Percentiles rank a stretch among this genome's conserved stretches.
Evolutionary conservation across 92 coral and sea anemone species (phyloP).

Genomic region (Blastomussa wellsi): DNA sequence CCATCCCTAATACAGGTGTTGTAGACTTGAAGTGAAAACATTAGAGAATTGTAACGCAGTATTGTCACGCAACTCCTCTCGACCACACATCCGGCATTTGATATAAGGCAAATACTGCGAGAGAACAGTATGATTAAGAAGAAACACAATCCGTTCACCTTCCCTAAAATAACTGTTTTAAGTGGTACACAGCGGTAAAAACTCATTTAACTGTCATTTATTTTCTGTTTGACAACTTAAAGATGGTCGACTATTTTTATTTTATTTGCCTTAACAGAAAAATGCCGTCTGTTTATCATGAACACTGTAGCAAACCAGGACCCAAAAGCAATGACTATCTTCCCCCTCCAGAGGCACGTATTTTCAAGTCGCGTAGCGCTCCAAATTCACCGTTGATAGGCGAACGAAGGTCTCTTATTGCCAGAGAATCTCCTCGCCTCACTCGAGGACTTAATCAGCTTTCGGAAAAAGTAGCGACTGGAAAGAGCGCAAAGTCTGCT

Average conservation of each 20-base stretch:
- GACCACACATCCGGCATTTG: background rate
- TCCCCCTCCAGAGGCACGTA: constrained; percentile 92
- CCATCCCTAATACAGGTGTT: background rate
- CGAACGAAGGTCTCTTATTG: constrained; percentile 64
- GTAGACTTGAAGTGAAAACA: background rate
- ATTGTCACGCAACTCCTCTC: constrained; percentile 18
- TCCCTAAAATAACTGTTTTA: constrained; percentile 2
- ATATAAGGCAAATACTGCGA: background rate
- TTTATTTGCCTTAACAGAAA: constrained; percentile 54
- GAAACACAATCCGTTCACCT: background rate
- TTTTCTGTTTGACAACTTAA: background rate
- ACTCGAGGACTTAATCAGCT: constrained; percentile 63
- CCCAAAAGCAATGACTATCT: constrained; percentile 88
- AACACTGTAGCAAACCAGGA: constrained; percentile 93
- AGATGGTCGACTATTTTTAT: background rate
- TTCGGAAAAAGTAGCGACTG: constrained; percentile 65
- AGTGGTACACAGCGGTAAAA: constrained; percentile 15
- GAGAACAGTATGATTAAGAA: constrained; percentile 8
- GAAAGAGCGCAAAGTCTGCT: constrained; percentile 43
- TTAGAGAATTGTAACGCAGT: constrained; percentile 5
- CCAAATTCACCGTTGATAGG: constrained; percentile 84
- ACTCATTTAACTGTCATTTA: background rate
- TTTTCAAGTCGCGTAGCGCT: constrained; percentile 94
- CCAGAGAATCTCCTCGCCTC: constrained; percentile 77
- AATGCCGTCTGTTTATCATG: constrained; percentile 94